These are phyloP conservation scores for Andrena haemorrhoa DNA, from an alignment of 2,888 invertebrate species.

Conservation along the genomic window DNA sequence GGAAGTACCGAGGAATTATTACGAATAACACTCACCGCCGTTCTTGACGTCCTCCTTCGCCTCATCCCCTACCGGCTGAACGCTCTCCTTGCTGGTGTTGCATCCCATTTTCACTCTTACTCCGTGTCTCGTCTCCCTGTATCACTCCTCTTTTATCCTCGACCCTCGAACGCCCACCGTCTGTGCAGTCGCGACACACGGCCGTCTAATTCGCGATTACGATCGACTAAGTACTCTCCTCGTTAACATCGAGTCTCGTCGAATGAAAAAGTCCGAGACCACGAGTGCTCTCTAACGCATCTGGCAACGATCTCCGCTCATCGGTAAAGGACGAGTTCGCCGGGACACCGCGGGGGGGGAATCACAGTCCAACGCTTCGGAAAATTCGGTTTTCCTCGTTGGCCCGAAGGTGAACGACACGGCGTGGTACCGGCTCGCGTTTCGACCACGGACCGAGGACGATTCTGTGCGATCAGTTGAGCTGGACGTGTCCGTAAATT, in stretches of 20 bases:
- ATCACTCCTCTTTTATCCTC: conserved; percentile 23
- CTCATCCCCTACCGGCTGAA: conserved; percentile 82
- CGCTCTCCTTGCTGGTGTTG: conserved; percentile 88
- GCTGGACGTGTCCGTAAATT: conserved; percentile 44
- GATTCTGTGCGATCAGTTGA: conserved; percentile 25
- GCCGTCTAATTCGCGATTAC: conserved; percentile 51
- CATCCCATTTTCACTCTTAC: conserved; percentile 85
- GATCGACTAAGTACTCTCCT: conserved; percentile 45
- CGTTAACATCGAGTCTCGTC: conserved; percentile 56
- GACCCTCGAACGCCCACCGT: conserved; percentile 53
- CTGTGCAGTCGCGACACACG: conserved; percentile 39
- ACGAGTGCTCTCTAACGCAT: neutral
- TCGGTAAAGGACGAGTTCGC: conserved; percentile 12
- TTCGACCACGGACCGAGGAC: conserved; percentile 27
- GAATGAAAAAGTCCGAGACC: conserved; percentile 4
- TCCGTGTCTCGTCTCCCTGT: conserved; percentile 14
- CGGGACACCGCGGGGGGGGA: neutral
- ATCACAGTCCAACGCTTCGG: conserved; percentile 43
- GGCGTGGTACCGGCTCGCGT: conserved; percentile 46
- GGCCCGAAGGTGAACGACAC: conserved; percentile 59
- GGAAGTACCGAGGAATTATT: neutral
- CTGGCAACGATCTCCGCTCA: conserved; percentile 3
- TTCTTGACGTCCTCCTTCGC: conserved; percentile 81
- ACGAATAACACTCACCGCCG: conserved; percentile 77
- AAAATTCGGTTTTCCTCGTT: conserved; percentile 27